Base-by-base conservation (phyloP, 2,797 vertebrate genomes). In the Gymnodraco acuticeps region DNA sequence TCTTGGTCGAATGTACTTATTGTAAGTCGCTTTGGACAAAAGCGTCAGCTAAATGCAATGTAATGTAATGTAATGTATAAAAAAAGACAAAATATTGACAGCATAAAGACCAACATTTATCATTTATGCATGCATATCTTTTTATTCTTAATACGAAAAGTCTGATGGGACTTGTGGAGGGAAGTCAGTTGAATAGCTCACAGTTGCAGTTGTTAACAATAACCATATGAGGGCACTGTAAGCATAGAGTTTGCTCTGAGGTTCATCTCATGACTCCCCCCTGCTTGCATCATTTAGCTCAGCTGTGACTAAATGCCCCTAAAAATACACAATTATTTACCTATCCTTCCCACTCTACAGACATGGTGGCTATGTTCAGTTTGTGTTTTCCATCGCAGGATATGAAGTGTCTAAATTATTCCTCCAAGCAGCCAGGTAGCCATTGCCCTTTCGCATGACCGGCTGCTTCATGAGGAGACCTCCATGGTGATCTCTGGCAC, bases 401-500 rank as follows among this genome's bases (percentile, higher is more conserved):
- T 76, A 66, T 83, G 75, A 78, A 52, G 52, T 68, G 69, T 56
- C 76, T 87, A 87, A 91, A 90, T 83, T 90, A 92, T 94, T 91
- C 87, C 67, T 77, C 51, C 52, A 15, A 86, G 84, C 50, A 86
- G 83, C 87, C 91, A 90, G 90, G 92, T 93, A 90, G 87, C 84
- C 77, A 65, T 79, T 93, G 91, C 82, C 90, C 91, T 93, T 92
- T 93, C 89, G 78, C 91, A 92, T 93, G 92, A 92, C 91, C 87
- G 85, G 77, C 85, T 84, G 88, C 84, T 84, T 78, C 88, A 90
- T 90, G 93, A 75, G 83, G 75, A 81, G 69, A 87, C 89, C 88
- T 92, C 88, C 86, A 90, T 92, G 92, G 90, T 90, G 93, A 90
- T 93, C 92, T 87, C 64, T 88, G 89, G 91, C 92, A 84, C 91